Evolutionary conservation across 2,797 vertebrate genomes (phyloP).

Genomic region (Lindbergichthys nudifrons): DNA sequence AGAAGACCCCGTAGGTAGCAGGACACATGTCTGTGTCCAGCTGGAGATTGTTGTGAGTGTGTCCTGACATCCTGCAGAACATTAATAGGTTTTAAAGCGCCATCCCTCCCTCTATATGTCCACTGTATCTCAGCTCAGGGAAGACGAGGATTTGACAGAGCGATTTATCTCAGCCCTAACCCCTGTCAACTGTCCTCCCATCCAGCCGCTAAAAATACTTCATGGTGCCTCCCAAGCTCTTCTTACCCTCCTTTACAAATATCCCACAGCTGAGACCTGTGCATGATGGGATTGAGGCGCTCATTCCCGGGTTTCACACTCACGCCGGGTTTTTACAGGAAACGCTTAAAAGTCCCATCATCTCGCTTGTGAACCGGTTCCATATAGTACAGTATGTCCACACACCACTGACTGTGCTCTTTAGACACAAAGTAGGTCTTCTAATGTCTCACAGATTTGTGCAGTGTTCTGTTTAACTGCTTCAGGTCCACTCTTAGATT

Average conservation of each 20-base stretch:
- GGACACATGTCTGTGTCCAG: slow-evolving; percentile 11
- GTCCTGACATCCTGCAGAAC: slow-evolving; percentile 15
- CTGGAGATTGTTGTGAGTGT: background rate
- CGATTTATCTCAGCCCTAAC: slow-evolving; percentile 54
- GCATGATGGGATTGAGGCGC: slow-evolving; percentile 52
- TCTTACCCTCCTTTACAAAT: slow-evolving; percentile 42
- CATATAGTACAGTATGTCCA: slow-evolving; percentile 24
- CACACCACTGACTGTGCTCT: slow-evolving; percentile 34
- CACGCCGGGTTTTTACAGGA: slow-evolving; percentile 27
- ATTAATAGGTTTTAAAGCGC: slow-evolving; percentile 52
- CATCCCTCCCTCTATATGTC: slow-evolving; percentile 32
- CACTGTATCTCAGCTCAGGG: slow-evolving; percentile 44
- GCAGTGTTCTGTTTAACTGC: slow-evolving; percentile 47
- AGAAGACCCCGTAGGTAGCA: slow-evolving; percentile 11
- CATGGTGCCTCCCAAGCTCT: slow-evolving; percentile 23
- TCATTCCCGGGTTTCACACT: slow-evolving; percentile 50
- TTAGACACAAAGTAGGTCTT: slow-evolving; percentile 43
- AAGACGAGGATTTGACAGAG: slow-evolving; percentile 51
- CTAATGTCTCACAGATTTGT: slow-evolving; percentile 29
- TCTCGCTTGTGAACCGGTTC: slow-evolving; percentile 29
- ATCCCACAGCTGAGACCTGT: slow-evolving; percentile 58
- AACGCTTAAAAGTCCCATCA: slow-evolving; percentile 61
- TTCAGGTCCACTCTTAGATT: slow-evolving; percentile 56
- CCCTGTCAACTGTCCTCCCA: slow-evolving; percentile 25
- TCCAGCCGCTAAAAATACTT: slow-evolving; percentile 47